Evolutionary conservation across 2,888 invertebrate genomes (phyloP).

Genomic region (Synergus umbraculus): DNA sequence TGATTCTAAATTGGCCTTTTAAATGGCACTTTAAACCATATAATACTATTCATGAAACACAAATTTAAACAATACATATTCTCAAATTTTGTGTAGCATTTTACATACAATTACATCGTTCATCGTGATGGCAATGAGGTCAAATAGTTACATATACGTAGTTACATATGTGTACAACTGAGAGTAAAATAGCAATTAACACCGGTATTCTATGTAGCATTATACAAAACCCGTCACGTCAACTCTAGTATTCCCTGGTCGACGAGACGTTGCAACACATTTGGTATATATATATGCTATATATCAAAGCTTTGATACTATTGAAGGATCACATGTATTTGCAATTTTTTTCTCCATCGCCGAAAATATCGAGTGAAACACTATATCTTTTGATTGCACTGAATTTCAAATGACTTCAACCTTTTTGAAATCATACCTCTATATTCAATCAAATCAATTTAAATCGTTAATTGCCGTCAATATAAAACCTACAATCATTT

Average conservation of each 20-base stretch:
- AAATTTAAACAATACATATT: not conserved
- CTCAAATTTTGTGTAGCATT: not conserved
- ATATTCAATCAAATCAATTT: too few species aligned
- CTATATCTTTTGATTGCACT: not conserved
- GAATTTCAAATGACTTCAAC: not conserved
- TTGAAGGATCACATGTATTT: not conserved
- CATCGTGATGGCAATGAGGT: constrained; percentile 14
- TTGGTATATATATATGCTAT: not conserved
- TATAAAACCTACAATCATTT: not conserved
- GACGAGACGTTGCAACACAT: constrained; percentile 9
- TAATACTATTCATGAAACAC: constrained; percentile 1
- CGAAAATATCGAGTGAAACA: not conserved
- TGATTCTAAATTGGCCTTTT: not conserved
- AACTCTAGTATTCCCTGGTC: constrained; percentile 16
- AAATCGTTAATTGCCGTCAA: not conserved
- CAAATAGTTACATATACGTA: not conserved
- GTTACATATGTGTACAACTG: not conserved
- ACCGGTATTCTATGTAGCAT: constrained; percentile 13
- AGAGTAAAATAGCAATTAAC: constrained; percentile 21
- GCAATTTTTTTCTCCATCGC: not conserved
- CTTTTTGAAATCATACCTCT: not conserved
- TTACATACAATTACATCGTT: constrained; percentile 10
- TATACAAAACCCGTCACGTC: constrained; percentile 33
- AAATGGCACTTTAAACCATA: not conserved
- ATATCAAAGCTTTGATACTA: constrained; percentile 29